phyloP scores from a whole-genome alignment of 2,113 vertebrate genomes.

The Myiozetetes cayanensis region DNA sequence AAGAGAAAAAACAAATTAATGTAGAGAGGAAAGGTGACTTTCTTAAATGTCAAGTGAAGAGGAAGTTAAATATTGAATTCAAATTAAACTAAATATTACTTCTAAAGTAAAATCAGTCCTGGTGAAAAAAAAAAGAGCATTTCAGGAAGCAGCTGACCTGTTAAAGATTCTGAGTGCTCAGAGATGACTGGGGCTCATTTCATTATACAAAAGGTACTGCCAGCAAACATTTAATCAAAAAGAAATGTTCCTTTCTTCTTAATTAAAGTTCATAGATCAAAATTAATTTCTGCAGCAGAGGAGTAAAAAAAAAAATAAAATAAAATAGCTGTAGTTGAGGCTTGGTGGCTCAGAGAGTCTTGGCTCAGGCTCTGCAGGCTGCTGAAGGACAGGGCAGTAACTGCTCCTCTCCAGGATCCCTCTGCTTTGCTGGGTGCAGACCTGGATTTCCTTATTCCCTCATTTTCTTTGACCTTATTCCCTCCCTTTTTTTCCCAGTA shows the following conservation, averaged over 20 bases:
- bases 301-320: neutral
- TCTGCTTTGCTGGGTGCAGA: neutral
- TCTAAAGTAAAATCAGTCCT: constrained; percentile 32
- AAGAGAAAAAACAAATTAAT: constrained; percentile 28
- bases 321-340: neutral
- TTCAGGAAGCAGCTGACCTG: constrained; percentile 46
- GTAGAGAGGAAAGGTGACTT: constrained; percentile 7
- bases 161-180: constrained; percentile 23
- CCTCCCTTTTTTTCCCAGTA: neutral
- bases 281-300: constrained; percentile 29
- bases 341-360: neutral
- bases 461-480: neutral
- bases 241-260: constrained; percentile 35
- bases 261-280: constrained; percentile 52
- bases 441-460: neutral
- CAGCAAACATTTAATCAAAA: constrained; percentile 61
- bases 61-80: constrained; percentile 54
- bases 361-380: neutral
- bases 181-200: neutral
- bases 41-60: constrained; percentile 50
- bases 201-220: constrained; percentile 49
- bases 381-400: neutral
- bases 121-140: constrained; percentile 19
- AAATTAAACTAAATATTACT: constrained; percentile 55
- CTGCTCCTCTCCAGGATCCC: neutral